Conservation (phyloP, 2,888 invertebrate species). For the Operophtera brumata region DNA sequence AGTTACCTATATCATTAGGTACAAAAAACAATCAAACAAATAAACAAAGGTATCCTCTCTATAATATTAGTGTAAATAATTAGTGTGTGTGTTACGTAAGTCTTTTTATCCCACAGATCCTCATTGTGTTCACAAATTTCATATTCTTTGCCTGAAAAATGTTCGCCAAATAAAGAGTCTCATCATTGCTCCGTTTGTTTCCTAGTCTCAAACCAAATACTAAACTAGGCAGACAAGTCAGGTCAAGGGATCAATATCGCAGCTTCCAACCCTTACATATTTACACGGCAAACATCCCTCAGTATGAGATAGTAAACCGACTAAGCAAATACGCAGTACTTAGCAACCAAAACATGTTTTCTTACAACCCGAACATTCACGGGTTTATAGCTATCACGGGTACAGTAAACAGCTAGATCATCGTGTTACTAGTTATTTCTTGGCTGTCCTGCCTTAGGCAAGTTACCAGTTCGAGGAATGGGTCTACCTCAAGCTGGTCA, state of each 20-base stretch:
- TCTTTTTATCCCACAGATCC: too few relatives aligned
- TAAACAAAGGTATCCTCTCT: too few relatives aligned
- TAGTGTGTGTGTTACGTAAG: too few relatives aligned
- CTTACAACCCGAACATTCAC: slow-evolving; percentile 31
- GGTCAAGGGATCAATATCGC: slow-evolving; percentile 11
- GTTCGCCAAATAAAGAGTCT: neutral
- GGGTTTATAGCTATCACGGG: slow-evolving; percentile 31
- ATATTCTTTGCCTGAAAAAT: too few relatives aligned
- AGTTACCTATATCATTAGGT: too few relatives aligned
- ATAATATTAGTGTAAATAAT: too few relatives aligned
- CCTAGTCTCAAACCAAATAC: neutral
- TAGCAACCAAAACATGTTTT: slow-evolving; percentile 49
- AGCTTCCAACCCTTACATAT: slow-evolving; percentile 5
- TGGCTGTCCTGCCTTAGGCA: too few relatives aligned
- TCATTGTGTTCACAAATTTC: too few relatives aligned
- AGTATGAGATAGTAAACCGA: slow-evolving; percentile 34
- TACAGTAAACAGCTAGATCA: slow-evolving; percentile 18
- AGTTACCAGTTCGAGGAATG: too few relatives aligned
- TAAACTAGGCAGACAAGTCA: neutral
- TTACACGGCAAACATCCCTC: slow-evolving; percentile 30
- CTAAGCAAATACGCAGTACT: slow-evolving; percentile 37
- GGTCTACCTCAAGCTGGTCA: too few relatives aligned
- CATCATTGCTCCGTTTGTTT: neutral
- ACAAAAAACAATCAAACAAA: too few relatives aligned
- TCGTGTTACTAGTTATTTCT: too few relatives aligned